phyloP scores from a whole-genome alignment of 2,888 invertebrate genomes.

The Oxytorus armatus region DNA sequence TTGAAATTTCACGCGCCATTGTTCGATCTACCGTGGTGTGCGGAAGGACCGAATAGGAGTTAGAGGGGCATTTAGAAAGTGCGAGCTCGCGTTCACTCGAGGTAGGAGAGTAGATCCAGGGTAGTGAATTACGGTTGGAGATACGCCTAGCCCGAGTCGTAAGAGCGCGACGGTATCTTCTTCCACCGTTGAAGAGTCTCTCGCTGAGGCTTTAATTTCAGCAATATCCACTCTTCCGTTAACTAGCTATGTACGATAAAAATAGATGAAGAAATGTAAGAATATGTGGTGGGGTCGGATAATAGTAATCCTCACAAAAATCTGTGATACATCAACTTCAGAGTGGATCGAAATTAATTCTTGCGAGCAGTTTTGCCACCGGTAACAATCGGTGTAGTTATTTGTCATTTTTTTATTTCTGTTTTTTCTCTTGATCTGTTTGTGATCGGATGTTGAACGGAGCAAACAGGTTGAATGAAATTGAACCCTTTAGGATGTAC shows the following conservation, averaged over 20 bases:
- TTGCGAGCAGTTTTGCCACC: too few relatives aligned
- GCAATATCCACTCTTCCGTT: slow-evolving; percentile 72
- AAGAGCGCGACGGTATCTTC: slow-evolving; percentile 50
- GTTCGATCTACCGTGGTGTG: slow-evolving; percentile 76
- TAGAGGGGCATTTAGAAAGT: slow-evolving; percentile 81
- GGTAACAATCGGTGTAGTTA: too few relatives aligned
- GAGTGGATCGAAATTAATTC: slow-evolving; percentile 14
- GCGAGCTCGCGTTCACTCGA: slow-evolving; percentile 66
- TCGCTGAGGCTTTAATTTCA: slow-evolving; percentile 79
- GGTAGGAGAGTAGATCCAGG: slow-evolving; percentile 60
- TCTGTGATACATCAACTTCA: not conserved
- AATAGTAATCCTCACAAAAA: too few relatives aligned
- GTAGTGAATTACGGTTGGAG: slow-evolving; percentile 77
- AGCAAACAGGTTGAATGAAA: too few relatives aligned
- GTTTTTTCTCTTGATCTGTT: too few relatives aligned
- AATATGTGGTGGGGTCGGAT: not conserved
- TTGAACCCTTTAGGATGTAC: too few relatives aligned
- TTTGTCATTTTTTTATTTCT: too few relatives aligned
- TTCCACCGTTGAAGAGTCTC: slow-evolving; percentile 45
- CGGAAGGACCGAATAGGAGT: slow-evolving; percentile 79
- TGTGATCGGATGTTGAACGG: too few relatives aligned
- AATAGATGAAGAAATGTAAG: not conserved
- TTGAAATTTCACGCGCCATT: slow-evolving; percentile 84
- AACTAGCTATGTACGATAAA: slow-evolving; percentile 48
- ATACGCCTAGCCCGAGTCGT: slow-evolving; percentile 69